Conservation (phyloP, 2,888 invertebrate species). For the Apamea monoglypha region DNA sequence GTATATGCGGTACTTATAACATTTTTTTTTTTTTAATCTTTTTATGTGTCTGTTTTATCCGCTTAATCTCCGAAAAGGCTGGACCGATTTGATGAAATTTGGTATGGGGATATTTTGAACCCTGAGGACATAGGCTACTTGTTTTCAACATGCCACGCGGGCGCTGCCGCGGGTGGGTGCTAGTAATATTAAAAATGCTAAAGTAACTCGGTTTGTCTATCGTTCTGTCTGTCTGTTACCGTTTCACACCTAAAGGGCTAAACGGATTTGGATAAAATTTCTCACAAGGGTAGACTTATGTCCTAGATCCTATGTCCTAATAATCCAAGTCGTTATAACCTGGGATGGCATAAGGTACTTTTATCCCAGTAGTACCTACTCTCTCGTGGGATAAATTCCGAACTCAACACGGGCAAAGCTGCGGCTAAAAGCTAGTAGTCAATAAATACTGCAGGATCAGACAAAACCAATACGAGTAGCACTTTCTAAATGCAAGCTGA, state of each 20-base stretch:
- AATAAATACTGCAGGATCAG: conserved; percentile 9
- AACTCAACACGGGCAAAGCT: background rate
- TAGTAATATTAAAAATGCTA: background rate
- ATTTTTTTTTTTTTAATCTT: too few relatives aligned
- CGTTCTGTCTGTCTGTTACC: background rate
- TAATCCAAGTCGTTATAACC: background rate
- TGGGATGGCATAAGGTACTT: background rate
- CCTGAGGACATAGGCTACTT: too few relatives aligned
- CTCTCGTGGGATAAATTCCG: background rate
- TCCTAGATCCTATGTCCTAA: background rate
- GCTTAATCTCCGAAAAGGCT: too few relatives aligned
- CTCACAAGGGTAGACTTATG: background rate
- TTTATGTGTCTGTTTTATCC: too few relatives aligned
- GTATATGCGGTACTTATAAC: too few relatives aligned
- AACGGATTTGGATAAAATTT: background rate
- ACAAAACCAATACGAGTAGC: conserved; percentile 14
- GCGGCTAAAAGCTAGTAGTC: background rate
- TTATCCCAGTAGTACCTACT: background rate
- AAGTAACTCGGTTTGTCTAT: background rate
- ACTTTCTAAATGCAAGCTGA: conserved; percentile 20
- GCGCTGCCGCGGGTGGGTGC: too few relatives aligned
- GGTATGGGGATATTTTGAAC: too few relatives aligned
- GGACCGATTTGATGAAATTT: too few relatives aligned
- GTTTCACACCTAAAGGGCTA: background rate
- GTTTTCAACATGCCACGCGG: too few relatives aligned